phyloP scores from a whole-genome alignment of 2,888 invertebrate species.

The Philonicus albiceps region DNA sequence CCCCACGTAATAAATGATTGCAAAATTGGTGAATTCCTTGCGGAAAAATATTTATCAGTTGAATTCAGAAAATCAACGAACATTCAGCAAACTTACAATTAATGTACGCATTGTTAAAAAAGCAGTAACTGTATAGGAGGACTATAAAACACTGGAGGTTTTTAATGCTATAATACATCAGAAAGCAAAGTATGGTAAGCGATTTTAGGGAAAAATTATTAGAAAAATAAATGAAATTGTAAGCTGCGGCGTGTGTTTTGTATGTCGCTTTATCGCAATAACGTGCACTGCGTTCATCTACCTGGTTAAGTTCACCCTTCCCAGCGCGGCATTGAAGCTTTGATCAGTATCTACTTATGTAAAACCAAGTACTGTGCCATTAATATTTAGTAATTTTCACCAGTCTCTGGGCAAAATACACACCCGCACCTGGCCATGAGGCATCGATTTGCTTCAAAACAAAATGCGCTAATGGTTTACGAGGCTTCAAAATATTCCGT shows the following conservation, averaged over 20 bases:
- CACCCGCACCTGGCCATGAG: not conserved
- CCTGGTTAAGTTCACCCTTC: not conserved
- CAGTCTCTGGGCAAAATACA: not conserved
- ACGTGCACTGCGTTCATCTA: not conserved
- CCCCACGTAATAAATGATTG: not conserved
- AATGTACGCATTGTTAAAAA: not conserved
- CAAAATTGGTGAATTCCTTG: not conserved
- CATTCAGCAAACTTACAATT: not conserved
- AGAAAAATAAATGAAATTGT: not conserved
- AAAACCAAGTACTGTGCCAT: not conserved
- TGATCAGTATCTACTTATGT: not conserved
- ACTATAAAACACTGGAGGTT: not conserved
- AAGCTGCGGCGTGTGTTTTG: not conserved
- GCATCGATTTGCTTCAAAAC: not conserved
- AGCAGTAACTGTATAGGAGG: not conserved
- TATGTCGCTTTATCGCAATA: not conserved
- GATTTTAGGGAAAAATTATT: not conserved
- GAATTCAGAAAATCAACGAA: not conserved
- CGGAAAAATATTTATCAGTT: not conserved
- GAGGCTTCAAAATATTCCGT: not conserved
- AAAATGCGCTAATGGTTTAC: not conserved
- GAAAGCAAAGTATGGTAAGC: not conserved
- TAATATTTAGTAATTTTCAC: not conserved
- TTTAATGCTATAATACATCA: not conserved
- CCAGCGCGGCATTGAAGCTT: not conserved